Percentiles rank a stretch among this genome's conserved stretches.
These are phyloP conservation scores for Channa maculata DNA, from an alignment of 2,113 vertebrate genomes.

Conservation along the genomic window DNA sequence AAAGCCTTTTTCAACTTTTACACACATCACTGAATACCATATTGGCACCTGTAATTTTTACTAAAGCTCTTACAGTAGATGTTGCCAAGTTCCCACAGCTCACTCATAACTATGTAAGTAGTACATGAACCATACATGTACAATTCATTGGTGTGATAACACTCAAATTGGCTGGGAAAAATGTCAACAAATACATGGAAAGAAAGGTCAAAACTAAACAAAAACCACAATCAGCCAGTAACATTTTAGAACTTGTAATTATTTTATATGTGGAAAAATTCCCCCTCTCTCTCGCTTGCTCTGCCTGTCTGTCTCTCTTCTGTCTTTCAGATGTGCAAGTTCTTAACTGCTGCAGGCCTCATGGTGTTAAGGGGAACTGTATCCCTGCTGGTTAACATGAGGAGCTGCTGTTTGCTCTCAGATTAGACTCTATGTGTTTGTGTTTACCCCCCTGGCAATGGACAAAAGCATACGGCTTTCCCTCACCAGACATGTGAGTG, in stretches of 20 bases:
- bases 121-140: no score
- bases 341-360: slow-evolving; percentile 36
- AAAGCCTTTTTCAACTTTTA: no score
- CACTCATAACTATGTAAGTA: no score
- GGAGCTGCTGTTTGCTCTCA: slow-evolving; percentile 58
- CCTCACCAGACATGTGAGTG: slow-evolving; percentile 38
- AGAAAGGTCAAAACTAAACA: background rate
- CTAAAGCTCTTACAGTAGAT: no score
- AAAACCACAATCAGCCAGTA: background rate
- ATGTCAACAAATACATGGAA: background rate
- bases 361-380: slow-evolving; percentile 41
- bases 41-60: no score
- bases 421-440: slow-evolving; percentile 63
- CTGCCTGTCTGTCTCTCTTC: background rate
- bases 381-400: slow-evolving; percentile 63
- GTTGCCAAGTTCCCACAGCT: no score
- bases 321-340: slow-evolving; percentile 1
- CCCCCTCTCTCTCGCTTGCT: background rate
- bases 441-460: slow-evolving; percentile 69
- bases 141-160: no score
- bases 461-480: slow-evolving; percentile 52
- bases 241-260: background rate
- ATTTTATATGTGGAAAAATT: background rate
- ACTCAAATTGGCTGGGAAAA: no score
- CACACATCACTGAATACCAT: no score